Evolutionary conservation across 2,888 invertebrate genomes (phyloP), one percentile per base, ranked within the genome.

Genomic region (Rhimphoctona megacephalus): DNA sequence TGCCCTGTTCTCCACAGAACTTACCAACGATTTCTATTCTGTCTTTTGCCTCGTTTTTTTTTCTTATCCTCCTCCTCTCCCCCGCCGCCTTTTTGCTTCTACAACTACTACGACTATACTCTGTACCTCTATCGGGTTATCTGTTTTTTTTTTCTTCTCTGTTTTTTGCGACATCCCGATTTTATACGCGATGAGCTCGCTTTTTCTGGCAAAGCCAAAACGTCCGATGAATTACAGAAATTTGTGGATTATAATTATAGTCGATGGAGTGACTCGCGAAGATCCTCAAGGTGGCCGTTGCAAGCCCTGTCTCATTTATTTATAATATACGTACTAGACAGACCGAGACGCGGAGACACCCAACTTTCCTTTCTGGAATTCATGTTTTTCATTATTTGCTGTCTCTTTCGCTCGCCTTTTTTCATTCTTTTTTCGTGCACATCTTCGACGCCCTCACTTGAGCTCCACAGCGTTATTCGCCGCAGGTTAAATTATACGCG

Each of bases 11-110:
- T 86, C 86, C 86, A 84, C 84, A 82, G 76, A 86, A 86, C 86
- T 84, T 86, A 89, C 89, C 89, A 90, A 89, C 85, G 85, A 89
- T 89, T 89, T 90, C 88, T 89, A 89, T 85, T 85, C 87, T 70
- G 84, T 87, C 88, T 87, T 87, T 83, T 85, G 80, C 83, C 86
- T 84, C 67, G 3, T 49, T 67, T 72, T 73, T 81, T 82, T 66
- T 81, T 30, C 72, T 14, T 49, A 22, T 17, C 19, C 69, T 64
- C 49, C 70, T 54, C 46, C 74, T 52, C 66, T 77, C 69, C 69
- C 39, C 43, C 33, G 8, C 70, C 61, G 80, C 73, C 73, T 39
- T 57, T 30, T 30, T 30, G 61, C 61, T 61, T 61, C 72, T 64
- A 49, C 61, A 36, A 33, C 39, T 30, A 52, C 64, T 77, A 46